phyloP scores from a whole-genome alignment of 2,888 invertebrate genomes.

The Chymomyza amoena region DNA sequence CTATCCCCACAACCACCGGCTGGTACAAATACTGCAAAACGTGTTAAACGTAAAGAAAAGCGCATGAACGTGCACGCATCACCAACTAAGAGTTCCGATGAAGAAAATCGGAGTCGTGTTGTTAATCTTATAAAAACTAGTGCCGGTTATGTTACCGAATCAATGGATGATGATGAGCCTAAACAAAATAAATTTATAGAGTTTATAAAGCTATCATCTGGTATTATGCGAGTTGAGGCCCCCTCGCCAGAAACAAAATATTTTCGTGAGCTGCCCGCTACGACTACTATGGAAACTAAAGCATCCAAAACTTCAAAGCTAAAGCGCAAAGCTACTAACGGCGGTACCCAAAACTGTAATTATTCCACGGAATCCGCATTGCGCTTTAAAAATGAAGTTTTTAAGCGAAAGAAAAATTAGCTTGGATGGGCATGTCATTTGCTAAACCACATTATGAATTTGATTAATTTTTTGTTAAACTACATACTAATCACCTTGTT shows the following conservation, averaged over 20 bases:
- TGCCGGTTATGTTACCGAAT: constrained; percentile 55
- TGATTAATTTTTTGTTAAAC: too few species aligned
- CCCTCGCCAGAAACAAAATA: constrained; percentile 59
- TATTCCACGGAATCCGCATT: constrained; percentile 44
- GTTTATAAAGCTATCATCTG: constrained; percentile 57
- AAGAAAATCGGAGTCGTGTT: constrained; percentile 31
- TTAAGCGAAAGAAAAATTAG: constrained; percentile 25
- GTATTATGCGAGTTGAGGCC: constrained; percentile 72
- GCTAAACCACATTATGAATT: too few species aligned
- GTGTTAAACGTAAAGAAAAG: background rate
- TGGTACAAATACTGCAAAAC: background rate
- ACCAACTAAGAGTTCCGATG: constrained; percentile 50
- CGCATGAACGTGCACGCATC: constrained; percentile 11
- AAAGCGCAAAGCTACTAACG: background rate
- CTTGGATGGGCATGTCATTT: too few species aligned
- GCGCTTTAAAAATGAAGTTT: constrained; percentile 45
- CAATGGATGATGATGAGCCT: constrained; percentile 7
- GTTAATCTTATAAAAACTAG: constrained; percentile 41
- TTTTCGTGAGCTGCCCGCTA: constrained; percentile 67
- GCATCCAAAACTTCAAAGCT: background rate
- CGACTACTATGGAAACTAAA: constrained; percentile 41
- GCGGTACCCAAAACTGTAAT: constrained; percentile 17
- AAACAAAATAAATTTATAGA: constrained; percentile 31
- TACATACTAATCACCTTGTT: too few species aligned
- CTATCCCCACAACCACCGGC: constrained; percentile 40